Evolutionary conservation across 1,140 invertebrate genomes (phyloP).

Genomic region (Phthorimaea operculella): DNA sequence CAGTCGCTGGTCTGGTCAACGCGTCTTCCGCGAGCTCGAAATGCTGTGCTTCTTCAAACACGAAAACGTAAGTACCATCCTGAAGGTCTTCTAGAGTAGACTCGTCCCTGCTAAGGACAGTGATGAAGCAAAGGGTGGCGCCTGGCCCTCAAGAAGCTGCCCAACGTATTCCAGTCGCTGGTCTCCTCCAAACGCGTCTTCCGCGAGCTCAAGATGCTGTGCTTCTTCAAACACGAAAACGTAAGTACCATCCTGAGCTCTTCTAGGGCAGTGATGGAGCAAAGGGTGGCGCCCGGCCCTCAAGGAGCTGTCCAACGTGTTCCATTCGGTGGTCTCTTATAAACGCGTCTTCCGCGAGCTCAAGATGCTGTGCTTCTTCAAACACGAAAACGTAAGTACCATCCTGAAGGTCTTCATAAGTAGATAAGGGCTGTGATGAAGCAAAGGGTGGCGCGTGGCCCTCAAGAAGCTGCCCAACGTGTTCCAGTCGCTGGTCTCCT

Average conservation of each 20-base stretch:
- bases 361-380: constrained; percentile 99
- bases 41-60: constrained; percentile 99
- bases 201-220: constrained; percentile 98
- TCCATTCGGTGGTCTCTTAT: constrained; percentile 98
- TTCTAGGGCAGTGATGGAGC: constrained; percentile 99
- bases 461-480: constrained; percentile 99
- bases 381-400: constrained; percentile 96
- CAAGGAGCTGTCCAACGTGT: constrained; percentile 99
- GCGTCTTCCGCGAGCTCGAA: constrained; percentile 98
- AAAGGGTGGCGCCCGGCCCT: constrained; percentile 97
- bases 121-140: constrained; percentile 98
- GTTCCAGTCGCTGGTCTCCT: constrained; percentile 99
- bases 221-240: constrained; percentile 99
- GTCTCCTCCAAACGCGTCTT: constrained; percentile 98
- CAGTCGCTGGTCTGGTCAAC: constrained; percentile 98
- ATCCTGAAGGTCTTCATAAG: no score
- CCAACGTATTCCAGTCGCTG: constrained; percentile 99
- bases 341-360: constrained; percentile 98
- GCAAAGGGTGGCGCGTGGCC: constrained; percentile 96
- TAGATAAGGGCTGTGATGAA: constrained; percentile 99
- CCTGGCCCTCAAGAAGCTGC: constrained; percentile 99
- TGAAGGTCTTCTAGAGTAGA: no score
- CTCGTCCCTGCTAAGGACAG: no score
- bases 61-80: constrained; percentile 93
- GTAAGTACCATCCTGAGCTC: constrained; percentile 76